Conservation (phyloP, 2,113 vertebrate species). For the Pluvianellus socialis region DNA sequence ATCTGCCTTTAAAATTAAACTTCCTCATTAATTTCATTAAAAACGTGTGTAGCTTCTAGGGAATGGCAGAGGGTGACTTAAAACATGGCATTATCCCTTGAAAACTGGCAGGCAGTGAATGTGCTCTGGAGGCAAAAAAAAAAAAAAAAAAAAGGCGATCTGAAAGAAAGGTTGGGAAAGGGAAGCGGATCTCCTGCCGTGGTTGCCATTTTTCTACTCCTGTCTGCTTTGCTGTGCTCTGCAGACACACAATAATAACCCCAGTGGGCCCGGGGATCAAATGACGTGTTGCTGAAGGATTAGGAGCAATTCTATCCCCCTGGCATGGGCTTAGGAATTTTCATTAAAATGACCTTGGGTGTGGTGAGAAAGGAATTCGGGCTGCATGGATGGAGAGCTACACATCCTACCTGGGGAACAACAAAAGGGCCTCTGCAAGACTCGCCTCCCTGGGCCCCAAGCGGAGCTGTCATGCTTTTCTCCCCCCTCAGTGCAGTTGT, state of each 20-base stretch:
- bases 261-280: slow-evolving; percentile 76
- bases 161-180: background rate
- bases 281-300: slow-evolving; percentile 84
- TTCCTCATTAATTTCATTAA: slow-evolving; percentile 18
- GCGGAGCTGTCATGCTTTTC: slow-evolving; percentile 6
- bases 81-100: background rate
- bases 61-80: background rate
- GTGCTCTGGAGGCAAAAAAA: background rate
- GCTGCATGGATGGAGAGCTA: slow-evolving; percentile 66
- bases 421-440: slow-evolving; percentile 26
- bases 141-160: background rate
- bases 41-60: background rate
- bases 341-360: slow-evolving; percentile 94
- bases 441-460: background rate
- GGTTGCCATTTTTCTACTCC: slow-evolving; percentile 53
- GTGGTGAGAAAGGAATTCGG: slow-evolving; percentile 85
- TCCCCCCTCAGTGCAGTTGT: background rate
- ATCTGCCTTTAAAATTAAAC: slow-evolving; percentile 1
- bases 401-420: slow-evolving; percentile 71
- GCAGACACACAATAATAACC: slow-evolving; percentile 74
- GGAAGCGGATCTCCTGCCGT: slow-evolving; percentile 25
- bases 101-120: background rate
- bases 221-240: slow-evolving; percentile 46
- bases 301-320: slow-evolving; percentile 88
- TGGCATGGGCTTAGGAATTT: slow-evolving; percentile 89